Evolutionary conservation across 2,888 invertebrate genomes (phyloP), one percentile per base, ranked within the genome.

Genomic region (Dasypolia templi): DNA sequence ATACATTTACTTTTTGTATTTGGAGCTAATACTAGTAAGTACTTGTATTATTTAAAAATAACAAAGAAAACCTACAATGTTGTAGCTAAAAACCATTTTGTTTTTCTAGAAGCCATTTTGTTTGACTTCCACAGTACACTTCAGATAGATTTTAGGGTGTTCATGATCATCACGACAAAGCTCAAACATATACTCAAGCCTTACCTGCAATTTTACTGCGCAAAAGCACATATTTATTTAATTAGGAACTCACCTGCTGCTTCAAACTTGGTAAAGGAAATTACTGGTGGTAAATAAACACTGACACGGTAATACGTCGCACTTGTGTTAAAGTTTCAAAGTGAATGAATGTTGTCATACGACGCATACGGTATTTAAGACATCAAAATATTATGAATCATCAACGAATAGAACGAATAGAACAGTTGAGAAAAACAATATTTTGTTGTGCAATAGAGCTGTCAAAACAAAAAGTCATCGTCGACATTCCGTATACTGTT

Each of bases 311-410:
- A 74, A 76, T 73, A 56, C 87, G 86, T 83, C 81, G 74, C 77
- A 77, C 83, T 83, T 61, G 35, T 46, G 73, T 75, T 77, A 75
- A 59, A 79, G 83, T 83, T 85, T 79, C 72, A 85, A 85, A 63
- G 44, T 74, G 87, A 91, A 89, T 92, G 89, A 91, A 89, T 92
- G 89, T 86, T 88, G 85, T 72, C 42, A 42, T 67, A 82, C 82
- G 76, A 73, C 79, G 85, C 84, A 82, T 76, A 75, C 79, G 70
- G 77, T 93, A 87, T 86, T 91, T 84, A 9, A 35, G 79, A 79
- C 77, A 87, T 85, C 85, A 87, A 88, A 88, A 86, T 86, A 89
- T 74, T 89, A 91, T 93, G 94, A 93, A 86, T 93, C 93, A 93
- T 89, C 92, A 72, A n/a, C n/a, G n/a, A n/a, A n/a, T n/a, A n/a